Evolutionary conservation across 1,140 invertebrate genomes (phyloP), one percentile per base, ranked within the genome.

Genomic region (Lucilia sericata): DNA sequence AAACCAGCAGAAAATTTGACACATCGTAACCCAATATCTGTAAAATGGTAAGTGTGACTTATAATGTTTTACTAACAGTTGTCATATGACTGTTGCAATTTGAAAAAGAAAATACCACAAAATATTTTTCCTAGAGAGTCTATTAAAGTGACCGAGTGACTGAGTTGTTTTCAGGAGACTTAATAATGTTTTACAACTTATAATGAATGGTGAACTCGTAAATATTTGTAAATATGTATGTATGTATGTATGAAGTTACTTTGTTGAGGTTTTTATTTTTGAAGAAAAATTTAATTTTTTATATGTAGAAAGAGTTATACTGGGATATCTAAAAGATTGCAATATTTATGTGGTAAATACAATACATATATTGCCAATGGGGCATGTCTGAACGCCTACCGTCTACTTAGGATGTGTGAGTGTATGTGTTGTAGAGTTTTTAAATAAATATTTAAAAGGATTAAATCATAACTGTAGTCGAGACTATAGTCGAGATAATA

Each of bases 21-120:
- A 70, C 65, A 70, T 70, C n/a, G 19, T 70, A 70, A 70, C 65
- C 65, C 65, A 70, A 70, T 70, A 70, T 60, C n/a, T 70, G 17
- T 17, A 55, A 55, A 49, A 49, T 14, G 13, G 12, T 55, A 55
- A 55, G 51, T 42, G 42, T 42, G 17, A 55, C 51, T 55, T 55
- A 55, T 42, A 42, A 42, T 42, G 42, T 42, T 42, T 42, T 42
- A 2, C 42, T 30, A 30, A 30, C 42, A 42, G 42, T 8, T 10
- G 42, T 30, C 25, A 30, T 30, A 42, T 42, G 42, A 42, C 42
- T 42, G 42, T 42, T 42, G 42, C 42, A 42, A 42, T 42, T 42
- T 10, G 42, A 42, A 30, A 42, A 42, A n/a, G 51, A 55, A 55
- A 55, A 55, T 55, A 55, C 17, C 51, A 30, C 25, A 55, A 55